Evolutionary conservation across 2,113 vertebrate genomes (phyloP).

Genomic region (Anguilla japonica): DNA sequence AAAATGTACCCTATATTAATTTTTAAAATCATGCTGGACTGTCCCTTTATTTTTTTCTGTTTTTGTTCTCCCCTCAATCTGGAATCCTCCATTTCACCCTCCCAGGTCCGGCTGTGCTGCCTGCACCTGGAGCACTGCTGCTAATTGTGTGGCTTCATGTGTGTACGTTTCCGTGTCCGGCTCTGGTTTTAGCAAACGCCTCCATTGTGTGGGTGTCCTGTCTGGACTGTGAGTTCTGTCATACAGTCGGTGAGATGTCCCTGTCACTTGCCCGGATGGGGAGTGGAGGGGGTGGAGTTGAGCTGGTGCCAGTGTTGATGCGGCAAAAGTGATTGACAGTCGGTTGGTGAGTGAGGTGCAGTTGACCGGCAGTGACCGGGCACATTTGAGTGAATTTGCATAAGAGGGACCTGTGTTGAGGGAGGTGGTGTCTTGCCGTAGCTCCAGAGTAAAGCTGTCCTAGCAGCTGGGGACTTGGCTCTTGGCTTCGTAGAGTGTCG

Average conservation of each 20-base stretch:
- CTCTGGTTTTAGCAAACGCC: no score
- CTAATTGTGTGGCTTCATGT: no score
- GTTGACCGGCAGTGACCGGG: slow-evolving; percentile 77
- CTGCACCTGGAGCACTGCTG: no score
- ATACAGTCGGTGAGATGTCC: neutral
- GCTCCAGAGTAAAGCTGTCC: slow-evolving; percentile 50
- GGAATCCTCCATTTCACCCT: no score
- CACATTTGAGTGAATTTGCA: slow-evolving; percentile 87
- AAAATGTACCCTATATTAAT: no score
- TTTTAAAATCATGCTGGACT: no score
- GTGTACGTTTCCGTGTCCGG: no score
- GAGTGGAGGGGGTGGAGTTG: neutral
- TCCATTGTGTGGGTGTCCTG: neutral
- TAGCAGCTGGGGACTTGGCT: slow-evolving; percentile 82
- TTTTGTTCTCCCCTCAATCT: no score
- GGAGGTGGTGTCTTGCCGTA: slow-evolving; percentile 81
- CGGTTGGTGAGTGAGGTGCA: slow-evolving; percentile 68
- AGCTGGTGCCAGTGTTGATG: slow-evolving; percentile 48
- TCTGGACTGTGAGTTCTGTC: neutral
- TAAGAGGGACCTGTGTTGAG: slow-evolving; percentile 77
- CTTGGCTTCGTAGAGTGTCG: slow-evolving; percentile 78
- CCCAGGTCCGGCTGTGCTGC: no score
- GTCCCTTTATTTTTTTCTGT: no score
- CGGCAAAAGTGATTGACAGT: slow-evolving; percentile 14
- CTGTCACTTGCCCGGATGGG: neutral